These are phyloP conservation scores for Hemaris fuciformis DNA, from an alignment of 2,888 invertebrate genomes.

Conservation along the genomic window DNA sequence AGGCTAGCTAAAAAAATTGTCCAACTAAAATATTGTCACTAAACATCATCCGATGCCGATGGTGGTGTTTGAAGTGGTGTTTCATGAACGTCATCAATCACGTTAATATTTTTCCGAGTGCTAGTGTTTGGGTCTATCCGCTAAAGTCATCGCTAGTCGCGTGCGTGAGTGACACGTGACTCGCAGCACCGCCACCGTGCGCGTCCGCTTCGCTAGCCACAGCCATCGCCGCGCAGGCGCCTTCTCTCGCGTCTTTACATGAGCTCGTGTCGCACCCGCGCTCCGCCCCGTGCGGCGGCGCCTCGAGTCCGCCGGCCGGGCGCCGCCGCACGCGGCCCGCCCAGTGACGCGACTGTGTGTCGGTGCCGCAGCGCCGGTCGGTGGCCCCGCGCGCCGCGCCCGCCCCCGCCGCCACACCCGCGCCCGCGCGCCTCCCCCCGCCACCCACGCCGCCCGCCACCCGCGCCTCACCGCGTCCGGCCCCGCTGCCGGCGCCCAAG, in stretches of 20 bases:
- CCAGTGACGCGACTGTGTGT: slow-evolving; percentile 26
- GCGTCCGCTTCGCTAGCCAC: background rate
- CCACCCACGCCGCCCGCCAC: slow-evolving; percentile 26
- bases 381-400: slow-evolving; percentile 12
- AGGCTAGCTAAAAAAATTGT: too few species aligned
- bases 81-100: background rate
- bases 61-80: background rate
- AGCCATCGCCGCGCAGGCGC: background rate
- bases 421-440: slow-evolving; percentile 22
- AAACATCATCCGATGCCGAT: background rate
- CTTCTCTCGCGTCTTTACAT: slow-evolving; percentile 21
- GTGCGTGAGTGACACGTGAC: background rate
- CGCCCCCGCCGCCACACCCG: slow-evolving; percentile 21
- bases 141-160: background rate
- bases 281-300: background rate
- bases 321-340: too few species aligned
- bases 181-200: background rate
- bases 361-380: slow-evolving; percentile 1
- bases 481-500: slow-evolving; percentile 14
- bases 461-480: slow-evolving; percentile 21
- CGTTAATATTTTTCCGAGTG: background rate
- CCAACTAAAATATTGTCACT: background rate
- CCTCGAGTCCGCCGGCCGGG: background rate
- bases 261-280: background rate
- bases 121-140: background rate